A percentile compares a stretch with the other conserved stretches of the same genome.
Evolutionary conservation across 2,888 invertebrate genomes (phyloP).

Genomic region (Coenonympha glycerion): DNA sequence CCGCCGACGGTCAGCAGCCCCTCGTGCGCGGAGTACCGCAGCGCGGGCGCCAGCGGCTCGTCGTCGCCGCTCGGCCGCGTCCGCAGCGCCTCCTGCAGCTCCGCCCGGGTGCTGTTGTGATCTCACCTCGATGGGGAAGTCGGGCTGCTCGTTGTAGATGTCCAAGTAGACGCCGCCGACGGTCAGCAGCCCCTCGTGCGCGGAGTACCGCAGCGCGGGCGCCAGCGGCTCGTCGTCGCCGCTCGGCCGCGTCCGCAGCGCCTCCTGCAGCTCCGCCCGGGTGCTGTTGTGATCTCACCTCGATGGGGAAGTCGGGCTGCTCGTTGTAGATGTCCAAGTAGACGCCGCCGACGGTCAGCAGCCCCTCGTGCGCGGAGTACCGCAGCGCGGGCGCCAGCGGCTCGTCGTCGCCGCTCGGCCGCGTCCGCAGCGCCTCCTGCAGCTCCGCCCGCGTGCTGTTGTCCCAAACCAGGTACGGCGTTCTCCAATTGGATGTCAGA

Average conservation of each 20-base stretch:
- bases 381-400: conserved; percentile 83
- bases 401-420: conserved; percentile 64
- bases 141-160: too few relatives aligned
- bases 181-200: conserved; percentile 89
- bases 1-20: too few relatives aligned
- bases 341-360: conserved; percentile 93
- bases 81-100: conserved; percentile 91
- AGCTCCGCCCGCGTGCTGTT: conserved; percentile 96
- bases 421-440: conserved; percentile 86
- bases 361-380: conserved; percentile 87
- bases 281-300: conserved; percentile 87
- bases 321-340: conserved; percentile 98
- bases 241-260: conserved; percentile 78
- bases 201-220: conserved; percentile 84
- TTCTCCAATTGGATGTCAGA: conserved; percentile 96
- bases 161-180: too few relatives aligned
- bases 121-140: too few relatives aligned
- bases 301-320: conserved; percentile 92
- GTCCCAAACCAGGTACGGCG: conserved; percentile 98
- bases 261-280: conserved; percentile 92
- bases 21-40: conserved; percentile 85
- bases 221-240: conserved; percentile 79
- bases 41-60: conserved; percentile 81
- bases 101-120: too few relatives aligned
- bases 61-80: conserved; percentile 66